Evolutionary conservation across 2,888 invertebrate genomes (phyloP).

Genomic region (Sesia bembeciformis): DNA sequence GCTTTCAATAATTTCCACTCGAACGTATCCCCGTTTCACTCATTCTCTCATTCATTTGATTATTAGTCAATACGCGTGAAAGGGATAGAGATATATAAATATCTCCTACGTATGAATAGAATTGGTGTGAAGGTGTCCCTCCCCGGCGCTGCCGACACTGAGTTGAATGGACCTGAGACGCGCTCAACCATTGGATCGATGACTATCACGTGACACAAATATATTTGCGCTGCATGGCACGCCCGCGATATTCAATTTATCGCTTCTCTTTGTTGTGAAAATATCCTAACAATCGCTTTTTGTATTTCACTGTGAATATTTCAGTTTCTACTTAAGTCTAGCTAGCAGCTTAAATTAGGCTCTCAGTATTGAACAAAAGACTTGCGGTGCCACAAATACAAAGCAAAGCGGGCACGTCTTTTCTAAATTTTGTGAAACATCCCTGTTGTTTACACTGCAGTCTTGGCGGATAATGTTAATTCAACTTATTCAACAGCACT

Average conservation of each 20-base stretch:
- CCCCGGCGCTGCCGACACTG: slow-evolving; percentile 45
- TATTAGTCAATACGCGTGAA: slow-evolving; percentile 62
- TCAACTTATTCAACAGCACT: no score
- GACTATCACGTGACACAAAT: slow-evolving; percentile 65
- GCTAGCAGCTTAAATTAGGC: no score
- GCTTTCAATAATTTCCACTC: slow-evolving; percentile 72
- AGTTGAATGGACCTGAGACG: slow-evolving; percentile 76
- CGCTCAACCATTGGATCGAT: slow-evolving; percentile 74
- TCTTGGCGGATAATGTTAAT: no score
- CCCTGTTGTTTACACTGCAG: no score
- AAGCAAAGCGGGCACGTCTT: no score
- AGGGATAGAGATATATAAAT: slow-evolving; percentile 60
- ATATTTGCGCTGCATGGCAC: slow-evolving; percentile 28
- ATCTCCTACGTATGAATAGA: slow-evolving; percentile 71
- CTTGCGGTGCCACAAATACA: no score
- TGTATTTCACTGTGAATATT: no score
- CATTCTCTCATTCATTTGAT: slow-evolving; percentile 67
- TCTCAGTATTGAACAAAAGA: no score
- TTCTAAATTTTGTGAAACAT: no score
- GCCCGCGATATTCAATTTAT: slow-evolving; percentile 38
- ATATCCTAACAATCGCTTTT: no score
- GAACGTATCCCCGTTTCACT: slow-evolving; percentile 66
- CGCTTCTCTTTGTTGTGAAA: neutral
- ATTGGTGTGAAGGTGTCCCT: slow-evolving; percentile 66
- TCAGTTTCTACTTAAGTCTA: no score